These are phyloP conservation scores for Chaitophorus viminalis DNA, from an alignment of 2,888 invertebrate species.

Conservation along the genomic window DNA sequence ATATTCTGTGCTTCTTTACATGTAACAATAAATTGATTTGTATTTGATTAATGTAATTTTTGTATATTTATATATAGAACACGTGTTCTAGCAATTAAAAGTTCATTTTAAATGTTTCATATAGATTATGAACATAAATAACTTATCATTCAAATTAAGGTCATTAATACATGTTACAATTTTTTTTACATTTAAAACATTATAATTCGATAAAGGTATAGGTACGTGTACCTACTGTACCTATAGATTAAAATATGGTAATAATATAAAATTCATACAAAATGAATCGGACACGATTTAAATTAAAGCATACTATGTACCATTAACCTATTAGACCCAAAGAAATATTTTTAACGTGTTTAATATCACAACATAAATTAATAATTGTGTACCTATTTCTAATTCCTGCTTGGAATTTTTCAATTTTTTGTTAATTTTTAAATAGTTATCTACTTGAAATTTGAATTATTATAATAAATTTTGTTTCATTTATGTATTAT, in stretches of 20 bases:
- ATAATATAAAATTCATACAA: conserved; percentile 18
- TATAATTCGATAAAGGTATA: conserved; percentile 31
- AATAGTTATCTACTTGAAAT: too few relatives aligned
- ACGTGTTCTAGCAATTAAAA: conserved; percentile 33
- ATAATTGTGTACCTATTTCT: neutral
- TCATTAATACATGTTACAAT: neutral
- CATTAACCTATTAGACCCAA: neutral
- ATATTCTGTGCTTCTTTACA: neutral
- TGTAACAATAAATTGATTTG: neutral
- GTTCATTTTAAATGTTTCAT: conserved; percentile 28
- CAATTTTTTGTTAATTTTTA: neutral
- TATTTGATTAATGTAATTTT: conserved; percentile 22
- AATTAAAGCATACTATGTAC: neutral
- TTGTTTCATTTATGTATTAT: too few relatives aligned
- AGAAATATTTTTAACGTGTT: neutral
- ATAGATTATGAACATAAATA: conserved; percentile 5
- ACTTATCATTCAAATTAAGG: conserved; percentile 44
- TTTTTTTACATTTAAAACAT: conserved; percentile 28
- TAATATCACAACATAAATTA: neutral
- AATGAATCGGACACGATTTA: neutral
- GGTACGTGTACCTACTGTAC: too few relatives aligned
- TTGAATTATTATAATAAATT: too few relatives aligned
- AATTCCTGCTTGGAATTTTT: too few relatives aligned
- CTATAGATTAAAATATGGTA: neutral
- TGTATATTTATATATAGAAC: conserved; percentile 13